Evolutionary conservation across 2,113 vertebrate genomes (phyloP).

Genomic region (Ophthalmolycus amberensis): DNA sequence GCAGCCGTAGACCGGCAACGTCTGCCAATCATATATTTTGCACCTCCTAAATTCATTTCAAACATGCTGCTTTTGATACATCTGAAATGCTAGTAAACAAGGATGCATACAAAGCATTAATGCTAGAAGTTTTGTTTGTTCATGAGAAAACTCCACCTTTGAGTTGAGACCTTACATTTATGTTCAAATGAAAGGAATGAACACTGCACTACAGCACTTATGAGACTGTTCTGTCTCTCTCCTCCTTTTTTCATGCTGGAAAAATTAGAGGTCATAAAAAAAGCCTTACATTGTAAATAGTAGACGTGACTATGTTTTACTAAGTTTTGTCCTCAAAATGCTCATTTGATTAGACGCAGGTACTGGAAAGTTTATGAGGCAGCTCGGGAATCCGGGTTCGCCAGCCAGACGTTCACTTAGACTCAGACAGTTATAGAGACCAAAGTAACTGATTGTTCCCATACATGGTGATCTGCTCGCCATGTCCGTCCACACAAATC

Average conservation of each 20-base stretch:
- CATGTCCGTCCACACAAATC: constrained; percentile 10
- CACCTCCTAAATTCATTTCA: background rate
- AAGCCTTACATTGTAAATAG: too few relatives aligned
- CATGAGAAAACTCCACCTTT: background rate
- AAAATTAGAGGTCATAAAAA: too few relatives aligned
- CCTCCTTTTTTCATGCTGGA: too few relatives aligned
- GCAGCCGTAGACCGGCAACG: too few relatives aligned
- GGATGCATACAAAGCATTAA: background rate
- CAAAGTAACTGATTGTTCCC: constrained; percentile 31
- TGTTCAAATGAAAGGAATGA: background rate
- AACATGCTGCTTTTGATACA: background rate
- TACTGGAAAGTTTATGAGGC: constrained; percentile 21
- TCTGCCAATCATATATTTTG: background rate
- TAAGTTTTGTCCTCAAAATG: background rate
- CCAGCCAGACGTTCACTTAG: constrained; percentile 37
- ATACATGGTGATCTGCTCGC: constrained; percentile 52
- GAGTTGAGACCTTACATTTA: background rate
- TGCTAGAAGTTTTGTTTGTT: background rate
- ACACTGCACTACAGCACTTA: background rate
- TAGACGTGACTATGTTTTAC: too few relatives aligned
- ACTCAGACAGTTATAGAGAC: constrained; percentile 19
- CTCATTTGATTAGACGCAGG: constrained; percentile 44
- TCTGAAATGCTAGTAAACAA: background rate
- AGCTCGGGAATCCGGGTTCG: constrained; percentile 34
- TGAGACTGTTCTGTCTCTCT: too few relatives aligned